These are phyloP conservation scores for Cosmia trapezina DNA, from an alignment of 2,888 invertebrate genomes.

Conservation along the genomic window DNA sequence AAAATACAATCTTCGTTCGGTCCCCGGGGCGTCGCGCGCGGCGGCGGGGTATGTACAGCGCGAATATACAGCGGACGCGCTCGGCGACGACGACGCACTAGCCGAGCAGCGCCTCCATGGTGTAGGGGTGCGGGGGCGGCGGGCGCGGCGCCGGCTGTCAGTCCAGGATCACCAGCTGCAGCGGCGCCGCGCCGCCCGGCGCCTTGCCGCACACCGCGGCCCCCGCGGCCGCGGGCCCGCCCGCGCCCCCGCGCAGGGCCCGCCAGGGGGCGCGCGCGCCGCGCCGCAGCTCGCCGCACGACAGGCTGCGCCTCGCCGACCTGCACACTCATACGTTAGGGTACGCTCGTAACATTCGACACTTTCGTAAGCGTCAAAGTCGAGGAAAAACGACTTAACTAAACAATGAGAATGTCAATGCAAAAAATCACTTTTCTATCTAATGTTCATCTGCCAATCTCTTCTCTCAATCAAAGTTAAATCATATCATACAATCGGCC, in stretches of 20 bases:
- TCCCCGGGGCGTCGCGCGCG: constrained; percentile 60
- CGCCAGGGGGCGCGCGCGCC: constrained; percentile 91
- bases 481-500: neutral
- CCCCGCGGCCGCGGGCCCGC: constrained; percentile 78
- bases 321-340: constrained; percentile 83
- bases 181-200: constrained; percentile 90
- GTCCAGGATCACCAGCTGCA: constrained; percentile 94
- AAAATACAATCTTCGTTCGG: constrained; percentile 88
- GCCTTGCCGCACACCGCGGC: constrained; percentile 88
- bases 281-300: constrained; percentile 90
- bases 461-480: neutral
- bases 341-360: neutral
- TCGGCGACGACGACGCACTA: constrained; percentile 10
- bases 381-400: neutral
- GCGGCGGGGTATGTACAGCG: constrained; percentile 79
- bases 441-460: neutral
- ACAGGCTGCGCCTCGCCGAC: constrained; percentile 95
- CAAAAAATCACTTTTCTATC: neutral
- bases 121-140: constrained; percentile 90
- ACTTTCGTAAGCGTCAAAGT: neutral
- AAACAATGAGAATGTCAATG: neutral
- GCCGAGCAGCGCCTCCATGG: constrained; percentile 90
- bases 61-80: constrained; percentile 80
- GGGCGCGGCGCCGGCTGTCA: constrained; percentile 90
- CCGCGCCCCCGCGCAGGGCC: constrained; percentile 89